phyloP scores from a whole-genome alignment of 1,140 invertebrate species.

The Caerostris darwini region DNA sequence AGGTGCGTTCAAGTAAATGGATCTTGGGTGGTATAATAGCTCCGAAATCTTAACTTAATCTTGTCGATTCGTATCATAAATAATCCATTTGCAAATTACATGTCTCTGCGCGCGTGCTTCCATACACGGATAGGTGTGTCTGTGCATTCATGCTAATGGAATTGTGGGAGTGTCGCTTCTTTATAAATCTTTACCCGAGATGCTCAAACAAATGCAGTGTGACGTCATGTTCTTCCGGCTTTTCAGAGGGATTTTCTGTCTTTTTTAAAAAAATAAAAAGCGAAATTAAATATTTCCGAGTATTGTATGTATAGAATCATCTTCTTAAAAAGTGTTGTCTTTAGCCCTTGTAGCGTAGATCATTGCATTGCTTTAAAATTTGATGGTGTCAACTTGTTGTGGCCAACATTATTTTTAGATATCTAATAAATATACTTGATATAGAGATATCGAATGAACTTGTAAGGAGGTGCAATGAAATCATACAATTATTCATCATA shows the following conservation, averaged over 20 bases:
- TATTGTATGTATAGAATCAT: too few species aligned
- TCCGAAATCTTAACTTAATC: constrained; percentile 42
- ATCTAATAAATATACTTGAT: too few species aligned
- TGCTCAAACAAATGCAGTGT: constrained; percentile 5
- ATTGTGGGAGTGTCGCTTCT: constrained; percentile 41
- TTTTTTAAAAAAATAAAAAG: background rate
- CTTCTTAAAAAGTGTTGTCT: too few species aligned
- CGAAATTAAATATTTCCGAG: background rate
- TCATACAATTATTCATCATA: too few species aligned
- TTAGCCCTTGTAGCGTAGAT: too few species aligned
- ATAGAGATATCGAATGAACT: too few species aligned
- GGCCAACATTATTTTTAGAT: too few species aligned
- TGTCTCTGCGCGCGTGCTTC: constrained; percentile 27
- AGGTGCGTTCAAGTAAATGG: constrained; percentile 44
- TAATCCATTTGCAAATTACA: constrained; percentile 59
- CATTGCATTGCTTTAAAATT: too few species aligned
- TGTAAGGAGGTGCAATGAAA: too few species aligned
- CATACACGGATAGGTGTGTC: constrained; percentile 34
- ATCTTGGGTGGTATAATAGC: constrained; percentile 58
- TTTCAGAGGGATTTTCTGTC: background rate
- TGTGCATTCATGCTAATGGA: constrained; percentile 20
- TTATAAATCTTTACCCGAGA: constrained; percentile 19
- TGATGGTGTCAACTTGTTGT: too few species aligned
- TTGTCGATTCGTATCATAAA: constrained; percentile 52
- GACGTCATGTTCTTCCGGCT: constrained; percentile 28